phyloP scores from a whole-genome alignment of 2,113 vertebrate species.

The Limnothrissa miodon region DNA sequence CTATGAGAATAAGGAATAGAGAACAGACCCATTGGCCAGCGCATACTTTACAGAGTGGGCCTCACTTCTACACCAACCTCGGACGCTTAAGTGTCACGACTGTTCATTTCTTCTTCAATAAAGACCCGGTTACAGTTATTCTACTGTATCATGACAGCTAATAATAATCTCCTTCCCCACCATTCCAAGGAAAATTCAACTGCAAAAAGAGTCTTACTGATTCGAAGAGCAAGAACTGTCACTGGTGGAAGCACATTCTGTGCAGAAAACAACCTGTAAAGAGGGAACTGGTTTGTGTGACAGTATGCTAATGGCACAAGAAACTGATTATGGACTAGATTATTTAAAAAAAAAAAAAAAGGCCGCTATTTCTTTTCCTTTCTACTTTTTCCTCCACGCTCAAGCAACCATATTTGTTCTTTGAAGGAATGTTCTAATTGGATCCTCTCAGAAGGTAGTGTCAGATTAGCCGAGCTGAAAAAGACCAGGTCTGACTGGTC shows the following conservation, averaged over 20 bases:
- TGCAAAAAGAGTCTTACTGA: not conserved
- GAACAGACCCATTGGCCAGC: not conserved
- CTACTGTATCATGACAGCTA: not conserved
- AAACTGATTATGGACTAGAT: not conserved
- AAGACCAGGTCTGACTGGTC: constrained; percentile 69
- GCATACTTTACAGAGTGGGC: not conserved
- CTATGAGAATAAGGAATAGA: not conserved
- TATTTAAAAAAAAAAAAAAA: not conserved
- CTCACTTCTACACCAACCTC: not conserved
- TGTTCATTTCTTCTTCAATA: not conserved
- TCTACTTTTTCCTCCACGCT: constrained; percentile 56
- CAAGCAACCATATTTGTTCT: constrained; percentile 61
- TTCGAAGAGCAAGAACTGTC: not conserved
- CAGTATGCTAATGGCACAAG: not conserved
- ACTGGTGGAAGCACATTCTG: not conserved
- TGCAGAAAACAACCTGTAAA: too few relatives aligned
- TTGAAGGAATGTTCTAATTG: constrained; percentile 75
- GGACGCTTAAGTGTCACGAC: not conserved
- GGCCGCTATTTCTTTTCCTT: constrained; percentile 54
- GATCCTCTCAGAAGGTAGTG: constrained; percentile 72
- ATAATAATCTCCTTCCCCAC: not conserved
- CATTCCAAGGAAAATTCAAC: not conserved
- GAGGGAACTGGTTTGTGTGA: not conserved
- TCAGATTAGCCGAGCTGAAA: constrained; percentile 74
- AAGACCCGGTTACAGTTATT: not conserved